phyloP scores from a whole-genome alignment of 2,113 vertebrate species.

The Scytalopus superciliaris region DNA sequence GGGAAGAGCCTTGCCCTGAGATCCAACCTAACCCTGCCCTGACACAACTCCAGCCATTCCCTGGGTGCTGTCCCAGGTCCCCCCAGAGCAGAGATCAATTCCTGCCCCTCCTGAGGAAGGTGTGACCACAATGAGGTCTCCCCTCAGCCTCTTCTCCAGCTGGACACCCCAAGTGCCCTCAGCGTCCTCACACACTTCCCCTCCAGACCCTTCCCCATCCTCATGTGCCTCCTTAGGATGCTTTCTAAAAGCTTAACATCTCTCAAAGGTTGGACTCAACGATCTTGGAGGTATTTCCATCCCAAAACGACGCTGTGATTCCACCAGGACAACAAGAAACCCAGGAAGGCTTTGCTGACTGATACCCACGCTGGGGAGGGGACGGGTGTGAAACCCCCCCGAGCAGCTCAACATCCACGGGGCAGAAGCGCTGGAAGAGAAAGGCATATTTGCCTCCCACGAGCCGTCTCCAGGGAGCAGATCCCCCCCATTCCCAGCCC shows the following conservation, averaged over 20 bases:
- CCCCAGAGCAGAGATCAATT: background rate
- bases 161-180: background rate
- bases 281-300: background rate
- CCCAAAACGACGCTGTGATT: background rate
- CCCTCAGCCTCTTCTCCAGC: background rate
- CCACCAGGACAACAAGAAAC: too few species aligned
- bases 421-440: background rate
- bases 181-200: background rate
- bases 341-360: background rate
- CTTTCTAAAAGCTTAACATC: background rate
- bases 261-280: background rate
- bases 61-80: background rate
- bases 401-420: background rate
- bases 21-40: background rate
- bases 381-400: rapidly evolving
- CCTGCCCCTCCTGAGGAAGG: background rate
- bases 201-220: background rate
- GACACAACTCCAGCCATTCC: background rate
- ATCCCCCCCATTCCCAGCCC: background rate
- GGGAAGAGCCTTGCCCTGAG: background rate
- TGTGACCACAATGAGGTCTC: background rate
- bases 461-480: background rate
- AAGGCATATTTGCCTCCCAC: background rate
- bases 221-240: background rate
- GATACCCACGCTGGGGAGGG: background rate